phyloP scores from a whole-genome alignment of 1,140 invertebrate species.

The Drosophila tropicalis region DNA sequence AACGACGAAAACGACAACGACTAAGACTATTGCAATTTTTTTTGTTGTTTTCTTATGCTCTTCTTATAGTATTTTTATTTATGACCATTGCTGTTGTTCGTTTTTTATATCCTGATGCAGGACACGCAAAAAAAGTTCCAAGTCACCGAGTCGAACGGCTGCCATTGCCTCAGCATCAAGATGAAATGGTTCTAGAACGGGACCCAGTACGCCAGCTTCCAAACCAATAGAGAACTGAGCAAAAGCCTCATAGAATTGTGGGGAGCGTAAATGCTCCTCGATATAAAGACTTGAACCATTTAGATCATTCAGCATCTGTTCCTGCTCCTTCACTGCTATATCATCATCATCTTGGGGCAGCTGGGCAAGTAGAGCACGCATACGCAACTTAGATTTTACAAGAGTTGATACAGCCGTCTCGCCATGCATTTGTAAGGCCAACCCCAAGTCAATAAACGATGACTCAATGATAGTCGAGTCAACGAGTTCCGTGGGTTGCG shows the following conservation, averaged over 20 bases:
- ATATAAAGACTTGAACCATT: slow-evolving; percentile 84
- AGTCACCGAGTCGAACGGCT: slow-evolving; percentile 93
- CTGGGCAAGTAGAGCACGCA: not conserved
- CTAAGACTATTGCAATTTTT: slow-evolving; percentile 56
- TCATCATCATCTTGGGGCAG: not conserved
- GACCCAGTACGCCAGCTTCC: slow-evolving; percentile 95
- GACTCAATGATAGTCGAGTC: not conserved
- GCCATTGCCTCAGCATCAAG: slow-evolving; percentile 92
- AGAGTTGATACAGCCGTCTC: not conserved
- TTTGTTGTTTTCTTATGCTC: slow-evolving; percentile 11
- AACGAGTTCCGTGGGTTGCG: not conserved
- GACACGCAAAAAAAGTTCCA: slow-evolving; percentile 91
- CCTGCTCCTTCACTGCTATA: no score
- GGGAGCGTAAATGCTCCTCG: slow-evolving; percentile 90
- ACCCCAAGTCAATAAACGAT: not conserved
- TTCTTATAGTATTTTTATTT: slow-evolving; percentile 41
- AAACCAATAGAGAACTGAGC: slow-evolving; percentile 96
- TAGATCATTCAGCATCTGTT: not conserved
- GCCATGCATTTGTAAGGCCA: not conserved
- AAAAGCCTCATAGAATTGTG: slow-evolving; percentile 95
- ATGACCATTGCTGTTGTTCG: slow-evolving; percentile 4
- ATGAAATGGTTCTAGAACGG: slow-evolving; percentile 96
- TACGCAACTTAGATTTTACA: not conserved
- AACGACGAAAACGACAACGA: not conserved
- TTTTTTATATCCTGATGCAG: slow-evolving; percentile 22